A percentile compares a stretch with the other conserved stretches of the same genome.
These are phyloP conservation scores for Porites lutea DNA, from an alignment of 64 coral and sea anemone genomes.

Conservation along the genomic window DNA sequence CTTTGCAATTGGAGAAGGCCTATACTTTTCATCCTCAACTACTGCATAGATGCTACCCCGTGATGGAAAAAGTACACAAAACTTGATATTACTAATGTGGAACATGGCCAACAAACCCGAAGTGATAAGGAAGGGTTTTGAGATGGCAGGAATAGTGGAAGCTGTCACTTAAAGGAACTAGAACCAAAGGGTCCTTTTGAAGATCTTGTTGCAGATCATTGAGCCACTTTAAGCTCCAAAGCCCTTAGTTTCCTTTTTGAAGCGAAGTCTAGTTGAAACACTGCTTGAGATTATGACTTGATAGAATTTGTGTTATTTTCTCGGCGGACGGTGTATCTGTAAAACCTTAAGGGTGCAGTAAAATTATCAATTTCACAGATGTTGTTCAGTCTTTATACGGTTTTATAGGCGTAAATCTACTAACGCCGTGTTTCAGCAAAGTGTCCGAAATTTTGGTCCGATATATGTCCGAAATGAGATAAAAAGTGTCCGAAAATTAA, in stretches of 20 bases:
- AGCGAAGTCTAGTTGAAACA: not conserved
- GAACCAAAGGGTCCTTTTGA: slow-evolving; percentile 51
- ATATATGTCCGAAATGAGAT: not conserved
- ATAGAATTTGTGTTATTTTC: no score
- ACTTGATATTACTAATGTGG: no score
- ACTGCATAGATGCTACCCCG: no score
- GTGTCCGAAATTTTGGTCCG: not conserved
- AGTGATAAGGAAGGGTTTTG: slow-evolving; percentile 45
- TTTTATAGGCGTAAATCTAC: not conserved
- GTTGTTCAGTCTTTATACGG: not conserved
- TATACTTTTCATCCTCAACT: no score
- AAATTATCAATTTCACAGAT: not conserved
- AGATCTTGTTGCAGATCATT: slow-evolving; percentile 49
- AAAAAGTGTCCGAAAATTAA: slow-evolving; percentile 12
- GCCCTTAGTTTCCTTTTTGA: slow-evolving; percentile 3
- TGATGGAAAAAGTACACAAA: no score
- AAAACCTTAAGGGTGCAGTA: not conserved
- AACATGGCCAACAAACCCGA: slow-evolving; percentile 41
- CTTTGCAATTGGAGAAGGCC: no score
- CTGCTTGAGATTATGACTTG: not conserved
- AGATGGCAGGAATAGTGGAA: slow-evolving; percentile 59
- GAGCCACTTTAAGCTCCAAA: slow-evolving; percentile 19
- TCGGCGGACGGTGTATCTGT: not conserved
- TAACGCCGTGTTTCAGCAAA: not conserved
- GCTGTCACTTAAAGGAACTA: slow-evolving; percentile 44